phyloP scores from a whole-genome alignment of 2,113 vertebrate species.

The Ochotona curzoniae region DNA sequence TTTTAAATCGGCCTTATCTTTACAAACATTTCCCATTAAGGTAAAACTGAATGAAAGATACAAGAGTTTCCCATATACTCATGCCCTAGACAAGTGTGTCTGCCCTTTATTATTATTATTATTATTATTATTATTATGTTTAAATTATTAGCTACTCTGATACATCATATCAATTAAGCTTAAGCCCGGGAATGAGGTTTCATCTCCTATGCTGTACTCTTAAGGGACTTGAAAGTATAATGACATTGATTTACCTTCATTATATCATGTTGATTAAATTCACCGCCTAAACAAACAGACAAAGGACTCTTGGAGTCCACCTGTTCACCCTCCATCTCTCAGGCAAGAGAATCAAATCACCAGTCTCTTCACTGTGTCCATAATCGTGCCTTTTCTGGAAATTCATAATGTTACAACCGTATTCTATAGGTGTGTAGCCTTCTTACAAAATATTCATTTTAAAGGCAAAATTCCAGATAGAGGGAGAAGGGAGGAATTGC shows the following conservation, averaged over 20 bases:
- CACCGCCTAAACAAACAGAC: not conserved
- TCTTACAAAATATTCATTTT: not conserved
- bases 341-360: accelerated
- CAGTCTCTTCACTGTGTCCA: not conserved
- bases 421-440: not conserved
- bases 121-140: too few relatives aligned
- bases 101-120: not conserved
- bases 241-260: not conserved
- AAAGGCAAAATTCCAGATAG: too few relatives aligned
- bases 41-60: not conserved
- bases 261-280: not conserved
- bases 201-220: not conserved
- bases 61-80: not conserved
- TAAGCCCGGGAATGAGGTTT: not conserved
- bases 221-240: not conserved
- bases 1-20: too few relatives aligned
- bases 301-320: not conserved
- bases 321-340: not conserved
- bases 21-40: too few relatives aligned
- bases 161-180: not conserved
- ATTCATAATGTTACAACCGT: not conserved
- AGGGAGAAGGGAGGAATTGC: too few relatives aligned
- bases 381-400: not conserved
- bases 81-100: too few relatives aligned
- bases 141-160: not conserved